Evolutionary conservation across 2,888 invertebrate species (phyloP).

Genomic region (Capitulum mitella): DNA sequence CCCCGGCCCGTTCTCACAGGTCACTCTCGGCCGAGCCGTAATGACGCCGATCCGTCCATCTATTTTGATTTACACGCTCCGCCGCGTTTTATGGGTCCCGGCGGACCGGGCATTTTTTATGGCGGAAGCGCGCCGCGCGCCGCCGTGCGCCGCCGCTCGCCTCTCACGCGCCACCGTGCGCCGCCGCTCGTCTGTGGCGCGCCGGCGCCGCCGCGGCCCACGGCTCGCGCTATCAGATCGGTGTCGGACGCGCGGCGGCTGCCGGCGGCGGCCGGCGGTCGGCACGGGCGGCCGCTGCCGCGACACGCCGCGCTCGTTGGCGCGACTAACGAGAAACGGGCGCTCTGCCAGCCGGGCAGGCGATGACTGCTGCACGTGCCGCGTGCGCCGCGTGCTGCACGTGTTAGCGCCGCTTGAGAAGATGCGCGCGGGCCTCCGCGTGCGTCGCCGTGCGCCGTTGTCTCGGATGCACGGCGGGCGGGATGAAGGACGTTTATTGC

Average conservation of each 20-base stretch:
- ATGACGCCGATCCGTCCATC: background rate
- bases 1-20: slow-evolving; percentile 1
- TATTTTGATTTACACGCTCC: slow-evolving; percentile 21
- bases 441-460: too few species aligned
- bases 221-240: slow-evolving; percentile 13
- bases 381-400: too few species aligned
- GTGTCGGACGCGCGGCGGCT: background rate
- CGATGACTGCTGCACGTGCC: too few species aligned
- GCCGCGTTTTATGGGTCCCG: background rate
- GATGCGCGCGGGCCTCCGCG: too few species aligned
- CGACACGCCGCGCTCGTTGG: background rate
- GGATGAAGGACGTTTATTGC: too few species aligned
- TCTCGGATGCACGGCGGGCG: too few species aligned
- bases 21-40: background rate
- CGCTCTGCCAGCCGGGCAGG: background rate
- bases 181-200: too few species aligned
- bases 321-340: background rate
- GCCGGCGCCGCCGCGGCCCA: background rate
- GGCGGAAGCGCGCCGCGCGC: background rate
- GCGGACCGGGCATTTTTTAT: background rate
- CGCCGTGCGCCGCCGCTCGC: background rate
- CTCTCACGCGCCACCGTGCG: background rate
- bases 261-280: background rate
- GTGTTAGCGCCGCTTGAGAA: too few species aligned
- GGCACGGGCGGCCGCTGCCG: too few species aligned